These are phyloP conservation scores for Oedothorax gibbosus DNA, from an alignment of 1,140 invertebrate species.

Conservation along the genomic window DNA sequence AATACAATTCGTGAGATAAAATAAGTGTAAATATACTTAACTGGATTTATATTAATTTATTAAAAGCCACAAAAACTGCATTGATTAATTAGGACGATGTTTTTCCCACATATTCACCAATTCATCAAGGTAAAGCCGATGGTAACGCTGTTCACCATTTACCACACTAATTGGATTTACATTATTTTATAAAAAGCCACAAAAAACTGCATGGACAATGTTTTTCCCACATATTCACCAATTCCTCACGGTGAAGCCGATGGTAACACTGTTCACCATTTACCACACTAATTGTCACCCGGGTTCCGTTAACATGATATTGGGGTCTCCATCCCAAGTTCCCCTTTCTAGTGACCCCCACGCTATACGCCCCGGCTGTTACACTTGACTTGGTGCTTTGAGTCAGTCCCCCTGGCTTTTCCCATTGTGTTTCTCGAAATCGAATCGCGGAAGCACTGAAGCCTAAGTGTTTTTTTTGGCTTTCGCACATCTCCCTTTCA, in stretches of 20 bases:
- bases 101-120: too few relatives aligned
- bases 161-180: slow-evolving; percentile 17
- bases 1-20: too few relatives aligned
- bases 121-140: too few relatives aligned
- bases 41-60: too few relatives aligned
- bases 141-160: slow-evolving; percentile 22
- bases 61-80: too few relatives aligned
- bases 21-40: too few relatives aligned
- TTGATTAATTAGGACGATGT: too few relatives aligned
- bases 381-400: slow-evolving; percentile 35
- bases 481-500: not conserved
- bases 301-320: slow-evolving; percentile 14
- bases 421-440: slow-evolving; percentile 26
- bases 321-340: slow-evolving; percentile 24
- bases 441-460: not conserved
- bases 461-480: slow-evolving; percentile 26
- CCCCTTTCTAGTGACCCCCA: not conserved
- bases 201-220: too few relatives aligned
- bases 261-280: slow-evolving; percentile 16
- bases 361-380: slow-evolving; percentile 11
- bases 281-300: slow-evolving; percentile 35
- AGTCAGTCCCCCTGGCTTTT: not conserved
- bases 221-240: too few relatives aligned
- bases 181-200: too few relatives aligned
- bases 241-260: too few relatives aligned